Evolutionary conservation across 53 echinoderm and acorn worm genomes (phyloP), one percentile per base, ranked within the genome.

Genomic region (Stichopus horrens): DNA sequence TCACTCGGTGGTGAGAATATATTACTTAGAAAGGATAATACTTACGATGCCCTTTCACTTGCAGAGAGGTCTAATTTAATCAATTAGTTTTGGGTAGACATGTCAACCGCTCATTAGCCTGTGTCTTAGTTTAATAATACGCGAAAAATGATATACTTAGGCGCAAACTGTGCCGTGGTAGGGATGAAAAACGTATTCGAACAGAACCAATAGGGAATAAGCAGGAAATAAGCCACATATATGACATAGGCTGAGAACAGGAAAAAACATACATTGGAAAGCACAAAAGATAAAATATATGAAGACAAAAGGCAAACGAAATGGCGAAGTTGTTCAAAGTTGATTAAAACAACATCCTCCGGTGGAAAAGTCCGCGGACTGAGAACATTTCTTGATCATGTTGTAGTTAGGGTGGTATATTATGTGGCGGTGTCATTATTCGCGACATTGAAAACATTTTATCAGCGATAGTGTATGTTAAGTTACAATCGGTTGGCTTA

Each of bases 121-220:
- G 57, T 81, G 5, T 58, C 20, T 81, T 56, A 81, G 81, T 81
- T 58, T 81, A 81, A 81, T 81, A 81, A 81, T 81, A 56, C 81
- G 56, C 54, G 81, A 81, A 81, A 81, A 81, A 81, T 81, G 81
- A 81, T 58, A 81, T 58, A 81, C 81, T 81, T 56, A 81, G 81
- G 81, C 81, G 81, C 58, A 81, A 56, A 81, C 81, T 21, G 58
- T 54, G 55, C 81, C 21, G 19, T 57, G 57, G 20, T 56, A 56
- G 81, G 55, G 80, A 58, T 80, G 58, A 80, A 81, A 58, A 55
- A 20, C 19, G 19, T 71, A 20, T 20, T 16, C 18, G 19, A 13
- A 71, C 71, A 18, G n/a, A 71, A 16, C 71, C 16, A 71, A 19
- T 20, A 71, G 14, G 71, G 71, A 71, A 71, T 71, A 71, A n/a